Evolutionary conservation across 2,888 invertebrate species (phyloP), one percentile per base, ranked within the genome.

Genomic region (Epinotia ramella): DNA sequence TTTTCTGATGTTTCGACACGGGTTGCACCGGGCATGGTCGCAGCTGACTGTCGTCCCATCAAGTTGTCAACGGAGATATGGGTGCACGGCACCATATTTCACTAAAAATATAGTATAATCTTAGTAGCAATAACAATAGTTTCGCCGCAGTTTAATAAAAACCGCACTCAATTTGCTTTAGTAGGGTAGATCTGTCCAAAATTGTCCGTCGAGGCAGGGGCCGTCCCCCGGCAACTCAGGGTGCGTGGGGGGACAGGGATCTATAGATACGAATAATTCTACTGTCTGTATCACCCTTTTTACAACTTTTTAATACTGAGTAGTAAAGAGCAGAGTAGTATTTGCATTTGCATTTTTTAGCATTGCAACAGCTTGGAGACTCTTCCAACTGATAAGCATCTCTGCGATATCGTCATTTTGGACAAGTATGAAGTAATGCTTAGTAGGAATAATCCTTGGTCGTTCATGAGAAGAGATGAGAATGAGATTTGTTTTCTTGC

Each of bases 201-300:
- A 59, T 24, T 60, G 69, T n/a, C 69, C 59, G 44, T 24, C 57
- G 40, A 40, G 24, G 59, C 18, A 20, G 33, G 74, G 69, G 64
- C 57, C 53, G 44, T 59, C 73, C 66, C 73, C 24, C 12, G 44
- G 56, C 18, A 64, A 59, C 49, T n/a, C n/a, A n/a, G n/a, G n/a
- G n/a, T n/a, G n/a, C n/a, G n/a, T n/a, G n/a, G n/a, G n/a, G n/a
- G n/a, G n/a, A n/a, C n/a, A 3, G 24, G 24, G 24, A 28, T 28
- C 6, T 7, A 6, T 33, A 80, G 81, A 78, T 82, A 80, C 78
- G 84, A 88, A 88, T 89, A 84, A 88, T 88, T 88, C 83, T 86
- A 85, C 85, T 81, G 83, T 78, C 85, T 85, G 86, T 86, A 24
- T 53, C 66, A 66, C 70, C 70, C 59, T 70, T 74, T 73, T 57